Evolutionary conservation across 2,797 vertebrate genomes (phyloP).

Genomic region (Odontamblyopus rebecca): DNA sequence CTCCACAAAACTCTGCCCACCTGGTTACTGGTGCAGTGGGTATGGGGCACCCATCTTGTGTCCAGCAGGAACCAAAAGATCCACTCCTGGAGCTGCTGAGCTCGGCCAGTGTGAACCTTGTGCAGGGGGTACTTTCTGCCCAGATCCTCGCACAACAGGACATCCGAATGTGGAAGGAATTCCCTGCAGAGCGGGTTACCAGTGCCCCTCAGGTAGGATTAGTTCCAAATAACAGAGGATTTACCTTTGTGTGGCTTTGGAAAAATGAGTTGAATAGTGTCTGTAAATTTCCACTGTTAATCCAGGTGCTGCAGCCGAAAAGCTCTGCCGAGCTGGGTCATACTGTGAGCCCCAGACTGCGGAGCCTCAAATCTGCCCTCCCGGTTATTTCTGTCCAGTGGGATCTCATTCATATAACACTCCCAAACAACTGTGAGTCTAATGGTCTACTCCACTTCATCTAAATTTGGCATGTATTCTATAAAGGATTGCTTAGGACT

Average conservation of each 20-base stretch:
- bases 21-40: conserved; percentile 91
- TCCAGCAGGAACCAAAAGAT: conserved; percentile 84
- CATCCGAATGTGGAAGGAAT: conserved; percentile 79
- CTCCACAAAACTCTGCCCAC: conserved; percentile 80
- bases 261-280: background rate
- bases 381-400: conserved; percentile 85
- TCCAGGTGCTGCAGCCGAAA: conserved; percentile 84
- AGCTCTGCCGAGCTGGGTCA: conserved; percentile 81
- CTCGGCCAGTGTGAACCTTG: conserved; percentile 82
- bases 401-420: conserved; percentile 81
- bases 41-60: conserved; percentile 79
- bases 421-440: conserved; percentile 84
- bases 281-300: conserved; percentile 17
- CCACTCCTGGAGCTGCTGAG: conserved; percentile 79
- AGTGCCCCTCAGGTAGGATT: conserved; percentile 83
- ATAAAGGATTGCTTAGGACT: conserved; percentile 12
- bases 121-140: conserved; percentile 83
- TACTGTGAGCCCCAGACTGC: conserved; percentile 83
- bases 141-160: conserved; percentile 74
- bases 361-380: conserved; percentile 80
- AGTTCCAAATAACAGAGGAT: background rate
- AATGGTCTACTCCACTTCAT: background rate
- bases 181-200: conserved; percentile 82
- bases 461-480: conserved; percentile 6
- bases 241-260: conserved; percentile 6